These are phyloP conservation scores for Sesamia nonagrioides DNA, from an alignment of 1,140 invertebrate species.

Conservation along the genomic window DNA sequence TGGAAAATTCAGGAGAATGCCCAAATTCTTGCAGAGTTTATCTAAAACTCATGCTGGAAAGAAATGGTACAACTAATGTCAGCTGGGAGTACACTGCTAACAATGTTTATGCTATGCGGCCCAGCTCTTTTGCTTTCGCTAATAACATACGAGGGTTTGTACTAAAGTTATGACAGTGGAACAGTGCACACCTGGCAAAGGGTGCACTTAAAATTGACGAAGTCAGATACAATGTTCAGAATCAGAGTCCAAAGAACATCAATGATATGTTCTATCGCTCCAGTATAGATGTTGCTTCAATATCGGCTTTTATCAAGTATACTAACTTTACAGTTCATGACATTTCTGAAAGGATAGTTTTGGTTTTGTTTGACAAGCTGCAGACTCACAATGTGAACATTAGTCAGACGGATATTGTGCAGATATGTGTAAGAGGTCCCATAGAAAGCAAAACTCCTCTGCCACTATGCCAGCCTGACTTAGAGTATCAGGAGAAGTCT, in stretches of 20 bases:
- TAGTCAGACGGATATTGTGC: slow-evolving; percentile 91
- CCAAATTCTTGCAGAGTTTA: slow-evolving; percentile 89
- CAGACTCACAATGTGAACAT: slow-evolving; percentile 92
- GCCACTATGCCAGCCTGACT: slow-evolving; percentile 91
- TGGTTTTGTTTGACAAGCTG: slow-evolving; percentile 92
- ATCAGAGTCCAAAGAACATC: slow-evolving; percentile 79
- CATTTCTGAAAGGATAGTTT: slow-evolving; percentile 91
- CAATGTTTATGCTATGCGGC: slow-evolving; percentile 90
- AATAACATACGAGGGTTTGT: slow-evolving; percentile 91
- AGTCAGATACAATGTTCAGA: slow-evolving; percentile 80
- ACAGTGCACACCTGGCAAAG: slow-evolving; percentile 83
- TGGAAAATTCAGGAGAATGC: slow-evolving; percentile 90
- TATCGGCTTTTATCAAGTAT: slow-evolving; percentile 82
- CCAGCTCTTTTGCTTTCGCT: slow-evolving; percentile 89
- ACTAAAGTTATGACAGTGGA: slow-evolving; percentile 94
- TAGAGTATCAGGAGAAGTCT: slow-evolving; percentile 90
- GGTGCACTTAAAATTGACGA: slow-evolving; percentile 84
- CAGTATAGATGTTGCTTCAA: slow-evolving; percentile 74
- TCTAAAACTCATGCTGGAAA: slow-evolving; percentile 89
- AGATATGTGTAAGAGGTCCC: slow-evolving; percentile 89
- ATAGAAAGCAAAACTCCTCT: slow-evolving; percentile 77
- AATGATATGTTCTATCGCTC: slow-evolving; percentile 81
- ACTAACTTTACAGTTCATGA: slow-evolving; percentile 84
- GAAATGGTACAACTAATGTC: slow-evolving; percentile 86
- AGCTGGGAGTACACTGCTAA: slow-evolving; percentile 88